Percentiles rank a stretch among this genome's conserved stretches.
Evolutionary conservation across 2,888 invertebrate species (phyloP).

Genomic region (Gasteruption jaculator): DNA sequence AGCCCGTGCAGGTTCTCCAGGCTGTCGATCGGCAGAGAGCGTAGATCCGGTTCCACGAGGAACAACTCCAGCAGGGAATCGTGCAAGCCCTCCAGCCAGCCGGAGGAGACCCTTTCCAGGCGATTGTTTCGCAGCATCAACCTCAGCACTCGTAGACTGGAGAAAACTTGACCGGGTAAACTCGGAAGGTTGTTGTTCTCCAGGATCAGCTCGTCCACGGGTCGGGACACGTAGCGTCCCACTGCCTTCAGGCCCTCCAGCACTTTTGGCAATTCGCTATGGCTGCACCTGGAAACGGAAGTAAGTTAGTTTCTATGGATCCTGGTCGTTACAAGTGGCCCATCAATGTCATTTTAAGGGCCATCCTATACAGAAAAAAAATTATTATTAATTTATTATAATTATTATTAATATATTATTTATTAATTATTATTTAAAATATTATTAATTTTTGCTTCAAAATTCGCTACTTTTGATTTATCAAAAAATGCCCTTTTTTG

Average conservation of each 20-base stretch:
- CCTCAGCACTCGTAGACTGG: conserved; percentile 69
- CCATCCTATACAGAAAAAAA: no score
- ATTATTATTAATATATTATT: conserved; percentile 10
- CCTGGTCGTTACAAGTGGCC: no score
- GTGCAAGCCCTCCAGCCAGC: conserved; percentile 78
- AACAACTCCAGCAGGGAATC: conserved; percentile 75
- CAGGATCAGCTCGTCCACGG: conserved; percentile 80
- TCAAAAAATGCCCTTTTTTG: background rate
- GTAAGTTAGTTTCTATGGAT: no score
- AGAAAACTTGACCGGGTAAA: conserved; percentile 77
- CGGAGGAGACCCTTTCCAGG: conserved; percentile 73
- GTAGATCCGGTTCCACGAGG: conserved; percentile 77
- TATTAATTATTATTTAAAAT: background rate
- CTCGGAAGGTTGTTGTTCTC: conserved; percentile 85
- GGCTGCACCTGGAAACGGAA: conserved; percentile 80
- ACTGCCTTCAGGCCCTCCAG: conserved; percentile 69
- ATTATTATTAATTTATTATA: background rate
- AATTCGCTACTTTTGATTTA: background rate
- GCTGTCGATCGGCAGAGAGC: conserved; percentile 75
- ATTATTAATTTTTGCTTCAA: background rate
- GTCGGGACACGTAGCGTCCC: conserved; percentile 62
- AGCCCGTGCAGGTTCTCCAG: conserved; percentile 69
- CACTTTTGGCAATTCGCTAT: conserved; percentile 78
- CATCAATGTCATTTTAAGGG: no score
- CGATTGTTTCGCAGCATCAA: conserved; percentile 82